Conservation (phyloP, 2,797 vertebrate species). For the Loriculus beryllinus region DNA sequence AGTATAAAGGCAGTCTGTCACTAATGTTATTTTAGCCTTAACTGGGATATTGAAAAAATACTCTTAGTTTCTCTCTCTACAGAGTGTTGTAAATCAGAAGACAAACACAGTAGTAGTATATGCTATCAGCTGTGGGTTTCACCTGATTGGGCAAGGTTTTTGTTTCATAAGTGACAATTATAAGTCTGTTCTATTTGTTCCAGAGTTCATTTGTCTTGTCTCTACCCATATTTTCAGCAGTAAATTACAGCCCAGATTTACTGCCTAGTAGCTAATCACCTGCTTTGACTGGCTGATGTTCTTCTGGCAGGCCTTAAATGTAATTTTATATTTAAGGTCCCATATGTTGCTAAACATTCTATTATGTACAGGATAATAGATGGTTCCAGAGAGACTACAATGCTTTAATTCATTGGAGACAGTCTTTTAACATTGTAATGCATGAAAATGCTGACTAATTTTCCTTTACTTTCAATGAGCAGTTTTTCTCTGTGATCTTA, state of each 20-base stretch:
- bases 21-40: neutral
- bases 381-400: neutral
- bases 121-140: neutral
- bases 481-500: neutral
- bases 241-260: neutral
- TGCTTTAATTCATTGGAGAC: neutral
- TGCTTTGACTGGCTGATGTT: neutral
- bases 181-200: neutral
- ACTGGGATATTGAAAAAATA: neutral
- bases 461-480: neutral
- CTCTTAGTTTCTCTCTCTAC: neutral
- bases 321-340: neutral
- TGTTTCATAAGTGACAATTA: neutral
- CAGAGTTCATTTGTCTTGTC: neutral
- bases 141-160: neutral
- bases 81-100: neutral
- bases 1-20: neutral
- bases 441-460: neutral
- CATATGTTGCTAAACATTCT: constrained; percentile 2
- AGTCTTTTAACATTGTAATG: neutral
- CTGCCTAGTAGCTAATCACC: neutral
- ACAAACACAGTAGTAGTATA: neutral
- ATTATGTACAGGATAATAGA: neutral
- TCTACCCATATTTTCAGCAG: neutral
- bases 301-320: neutral